phyloP scores from a whole-genome alignment of 2,888 invertebrate genomes.

The Xestia rhomboidea region DNA sequence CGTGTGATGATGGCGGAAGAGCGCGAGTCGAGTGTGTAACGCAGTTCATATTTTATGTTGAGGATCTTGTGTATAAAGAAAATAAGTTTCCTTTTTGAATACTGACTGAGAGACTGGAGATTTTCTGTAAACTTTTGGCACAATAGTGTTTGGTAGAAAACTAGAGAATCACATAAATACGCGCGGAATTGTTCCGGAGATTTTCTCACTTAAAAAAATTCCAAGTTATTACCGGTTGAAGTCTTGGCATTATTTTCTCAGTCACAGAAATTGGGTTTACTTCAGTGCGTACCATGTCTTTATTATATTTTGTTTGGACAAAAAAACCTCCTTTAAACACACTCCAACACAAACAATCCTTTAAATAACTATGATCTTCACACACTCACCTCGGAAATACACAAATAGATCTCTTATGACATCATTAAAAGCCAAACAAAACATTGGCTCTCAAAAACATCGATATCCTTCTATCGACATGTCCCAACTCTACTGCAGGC shows the following conservation, averaged over 20 bases:
- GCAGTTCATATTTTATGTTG: neutral
- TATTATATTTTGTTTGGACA: too few relatives aligned
- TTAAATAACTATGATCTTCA: too few relatives aligned
- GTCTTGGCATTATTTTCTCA: neutral
- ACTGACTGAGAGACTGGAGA: neutral
- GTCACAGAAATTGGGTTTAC: too few relatives aligned
- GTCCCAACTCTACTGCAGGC: constrained; percentile 40
- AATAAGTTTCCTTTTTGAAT: neutral
- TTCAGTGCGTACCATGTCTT: too few relatives aligned
- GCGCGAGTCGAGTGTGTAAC: neutral
- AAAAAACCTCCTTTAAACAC: too few relatives aligned
- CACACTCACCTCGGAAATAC: neutral
- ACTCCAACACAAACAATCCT: too few relatives aligned
- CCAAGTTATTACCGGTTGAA: neutral
- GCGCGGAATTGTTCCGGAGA: neutral
- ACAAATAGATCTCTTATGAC: neutral
- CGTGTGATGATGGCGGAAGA: constrained; percentile 10
- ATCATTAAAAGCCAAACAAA: neutral
- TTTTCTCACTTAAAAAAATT: neutral
- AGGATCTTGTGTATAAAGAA: neutral
- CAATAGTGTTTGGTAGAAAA: neutral
- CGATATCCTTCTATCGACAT: constrained; percentile 34
- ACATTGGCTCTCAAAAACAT: neutral
- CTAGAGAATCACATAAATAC: neutral
- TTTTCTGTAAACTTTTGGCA: neutral